Evolutionary conservation across 2,888 invertebrate species (phyloP).

Genomic region (Parnassius mnemosyne): DNA sequence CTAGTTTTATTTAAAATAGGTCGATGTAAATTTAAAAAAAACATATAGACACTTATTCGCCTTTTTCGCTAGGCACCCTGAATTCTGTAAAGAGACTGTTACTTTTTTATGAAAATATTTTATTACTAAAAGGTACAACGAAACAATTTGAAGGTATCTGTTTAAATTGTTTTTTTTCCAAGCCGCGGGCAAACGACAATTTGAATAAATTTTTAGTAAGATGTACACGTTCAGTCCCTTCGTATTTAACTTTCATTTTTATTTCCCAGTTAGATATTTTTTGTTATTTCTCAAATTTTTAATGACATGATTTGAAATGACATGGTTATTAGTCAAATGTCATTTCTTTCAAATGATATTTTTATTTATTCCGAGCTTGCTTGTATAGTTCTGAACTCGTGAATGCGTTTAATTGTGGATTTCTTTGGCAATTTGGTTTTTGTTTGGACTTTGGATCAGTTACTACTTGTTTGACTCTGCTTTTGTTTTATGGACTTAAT

Average conservation of each 20-base stretch:
- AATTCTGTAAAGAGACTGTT: not conserved
- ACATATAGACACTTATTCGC: conserved; percentile 7
- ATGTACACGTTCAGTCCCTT: conserved; percentile 2
- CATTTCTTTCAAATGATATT: too few species aligned
- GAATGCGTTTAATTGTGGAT: too few species aligned
- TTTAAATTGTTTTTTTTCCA: conserved; percentile 8
- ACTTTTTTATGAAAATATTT: conserved; percentile 16
- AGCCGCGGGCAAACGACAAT: conserved; percentile 12
- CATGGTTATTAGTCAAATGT: too few species aligned
- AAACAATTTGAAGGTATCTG: conserved; percentile 14
- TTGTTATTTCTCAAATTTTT: not conserved
- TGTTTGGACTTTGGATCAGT: too few species aligned
- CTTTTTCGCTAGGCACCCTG: not conserved
- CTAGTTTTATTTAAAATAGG: too few species aligned
- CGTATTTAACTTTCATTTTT: not conserved
- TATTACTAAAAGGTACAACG: conserved; percentile 15
- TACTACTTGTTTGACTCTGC: too few species aligned
- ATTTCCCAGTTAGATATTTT: not conserved
- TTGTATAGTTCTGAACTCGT: too few species aligned
- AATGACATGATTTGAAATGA: too few species aligned
- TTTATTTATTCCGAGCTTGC: too few species aligned
- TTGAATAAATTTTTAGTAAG: conserved; percentile 14
- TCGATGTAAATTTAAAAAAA: conserved; percentile 1
- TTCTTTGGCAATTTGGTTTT: too few species aligned
- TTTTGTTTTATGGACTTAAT: too few species aligned